Base-by-base conservation (phyloP, 2,888 invertebrate species). In the Balanococcus diminutus region DNA sequence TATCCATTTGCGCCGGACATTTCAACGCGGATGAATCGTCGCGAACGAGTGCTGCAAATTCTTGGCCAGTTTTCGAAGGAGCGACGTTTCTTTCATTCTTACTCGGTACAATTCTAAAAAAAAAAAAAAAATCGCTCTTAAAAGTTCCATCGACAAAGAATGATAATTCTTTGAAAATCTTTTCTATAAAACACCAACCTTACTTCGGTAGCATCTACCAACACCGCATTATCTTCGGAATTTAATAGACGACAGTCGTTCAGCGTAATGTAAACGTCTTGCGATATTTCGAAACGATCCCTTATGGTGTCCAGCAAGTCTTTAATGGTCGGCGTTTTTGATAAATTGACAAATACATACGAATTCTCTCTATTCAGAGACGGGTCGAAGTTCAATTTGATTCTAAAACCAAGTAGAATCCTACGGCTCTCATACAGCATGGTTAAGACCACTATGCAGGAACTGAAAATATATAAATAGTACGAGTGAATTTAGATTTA, bases 371-470 rank as follows among this genome's bases (percentile, higher is more conserved):
- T 85, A 8, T 79, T 14, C 51, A 75, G 28, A 28, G 25, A 28
- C n/a, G 31, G 16, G 31, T 85, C 75, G 19, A 85, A 85, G 5
- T 16, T 16, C 19, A 85, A 9, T 79, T 85, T 85, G 46, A 85
- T 28, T 31, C 85, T 25, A 51, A 85, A 85, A 75, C 85, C 85
- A 19, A 85, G 11, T 14, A 85, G n/a, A 25, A 72, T 22, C 51
- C 42, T 75, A 6, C 79, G 39, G 5, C 42, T 79, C 32, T 85
- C 85, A 22, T 19, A 85, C 1, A 85, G 36, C 75, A 85, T 85
- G 32, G 14, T 72, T 28, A 25, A n/a, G n/a, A n/a, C n/a, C n/a
- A n/a, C n/a, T n/a, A n/a, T n/a, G n/a, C n/a, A n/a, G n/a, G n/a
- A n/a, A n/a, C n/a, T n/a, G n/a, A n/a, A n/a, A n/a, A n/a, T n/a